A percentile compares a stretch with the other conserved stretches of the same genome.
These are phyloP conservation scores for Tanaodytes sp. DNA, from an alignment of 2,888 invertebrate genomes.

Conservation along the genomic window DNA sequence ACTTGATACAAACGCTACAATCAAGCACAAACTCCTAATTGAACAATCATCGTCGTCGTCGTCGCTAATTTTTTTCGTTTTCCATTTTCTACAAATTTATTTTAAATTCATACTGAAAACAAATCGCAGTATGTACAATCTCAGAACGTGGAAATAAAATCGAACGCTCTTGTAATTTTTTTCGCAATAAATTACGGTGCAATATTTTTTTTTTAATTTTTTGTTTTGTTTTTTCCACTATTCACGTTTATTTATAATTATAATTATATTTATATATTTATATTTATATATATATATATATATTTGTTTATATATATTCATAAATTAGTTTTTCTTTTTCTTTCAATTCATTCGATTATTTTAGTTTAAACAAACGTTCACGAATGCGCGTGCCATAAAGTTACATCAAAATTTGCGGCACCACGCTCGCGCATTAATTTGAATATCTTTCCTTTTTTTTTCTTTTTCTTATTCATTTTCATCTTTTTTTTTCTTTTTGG, in stretches of 20 bases:
- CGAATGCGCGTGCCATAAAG: slow-evolving; percentile 17
- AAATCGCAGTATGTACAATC: slow-evolving; percentile 46
- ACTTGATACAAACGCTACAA: slow-evolving; percentile 49
- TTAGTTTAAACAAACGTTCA: slow-evolving; percentile 14
- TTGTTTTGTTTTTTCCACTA: too few species aligned
- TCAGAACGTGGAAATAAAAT: slow-evolving; percentile 25
- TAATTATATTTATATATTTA: too few species aligned
- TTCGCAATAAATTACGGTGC: slow-evolving; percentile 41
- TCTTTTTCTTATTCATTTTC: too few species aligned
- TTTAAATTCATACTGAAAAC: slow-evolving; percentile 31
- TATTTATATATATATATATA: too few species aligned
- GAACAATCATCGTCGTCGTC: slow-evolving; percentile 14
- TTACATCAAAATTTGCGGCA: slow-evolving; percentile 20
- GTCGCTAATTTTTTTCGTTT: neutral
- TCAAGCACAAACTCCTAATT: slow-evolving; percentile 44
- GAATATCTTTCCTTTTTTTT: slow-evolving; percentile 15
- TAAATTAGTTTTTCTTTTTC: slow-evolving; percentile 7
- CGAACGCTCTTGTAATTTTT: slow-evolving; percentile 9
- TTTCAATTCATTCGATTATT: too few species aligned
- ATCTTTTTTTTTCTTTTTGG: slow-evolving; percentile 12
- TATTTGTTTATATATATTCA: slow-evolving; percentile 33
- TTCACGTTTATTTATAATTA: too few species aligned
- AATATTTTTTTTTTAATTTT: too few species aligned
- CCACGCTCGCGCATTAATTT: slow-evolving; percentile 4
- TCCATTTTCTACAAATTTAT: slow-evolving; percentile 33